Evolutionary conservation across 2,888 invertebrate species (phyloP).

Genomic region (Dromius quadrimaculatus): DNA sequence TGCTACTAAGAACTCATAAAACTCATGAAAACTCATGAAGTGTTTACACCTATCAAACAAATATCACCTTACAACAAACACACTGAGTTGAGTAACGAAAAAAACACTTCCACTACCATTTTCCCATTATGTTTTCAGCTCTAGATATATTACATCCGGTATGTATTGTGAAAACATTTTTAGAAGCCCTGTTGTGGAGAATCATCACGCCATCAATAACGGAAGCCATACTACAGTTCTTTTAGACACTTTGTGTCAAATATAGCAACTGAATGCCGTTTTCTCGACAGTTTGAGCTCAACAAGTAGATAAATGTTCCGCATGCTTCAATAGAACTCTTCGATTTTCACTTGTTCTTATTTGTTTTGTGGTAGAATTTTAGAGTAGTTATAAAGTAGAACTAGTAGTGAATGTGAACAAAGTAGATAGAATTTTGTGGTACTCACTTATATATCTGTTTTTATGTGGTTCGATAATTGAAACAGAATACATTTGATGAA

Average conservation of each 20-base stretch:
- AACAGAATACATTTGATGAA: neutral
- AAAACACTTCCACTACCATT: no score
- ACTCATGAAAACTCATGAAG: no score
- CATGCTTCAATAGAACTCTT: neutral
- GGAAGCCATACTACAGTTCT: neutral
- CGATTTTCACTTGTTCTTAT: neutral
- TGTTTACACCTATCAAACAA: no score
- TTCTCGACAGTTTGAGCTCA: conserved; percentile 2
- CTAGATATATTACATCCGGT: neutral
- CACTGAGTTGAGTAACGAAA: no score
- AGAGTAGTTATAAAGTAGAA: neutral
- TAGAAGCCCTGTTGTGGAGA: neutral
- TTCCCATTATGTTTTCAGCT: no score
- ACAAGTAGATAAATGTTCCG: conserved; percentile 39
- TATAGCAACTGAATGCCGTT: conserved; percentile 12
- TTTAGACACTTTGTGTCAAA: conserved; percentile 30
- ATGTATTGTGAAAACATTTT: neutral
- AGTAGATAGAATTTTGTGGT: neutral
- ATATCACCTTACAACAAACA: no score
- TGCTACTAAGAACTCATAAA: no score
- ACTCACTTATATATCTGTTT: neutral
- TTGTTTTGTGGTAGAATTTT: no score
- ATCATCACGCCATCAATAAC: conserved; percentile 4
- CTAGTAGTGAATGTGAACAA: neutral
- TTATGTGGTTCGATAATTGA: neutral